Conservation (phyloP, 2,888 invertebrate genomes). For the Alentia gelatinosa region DNA sequence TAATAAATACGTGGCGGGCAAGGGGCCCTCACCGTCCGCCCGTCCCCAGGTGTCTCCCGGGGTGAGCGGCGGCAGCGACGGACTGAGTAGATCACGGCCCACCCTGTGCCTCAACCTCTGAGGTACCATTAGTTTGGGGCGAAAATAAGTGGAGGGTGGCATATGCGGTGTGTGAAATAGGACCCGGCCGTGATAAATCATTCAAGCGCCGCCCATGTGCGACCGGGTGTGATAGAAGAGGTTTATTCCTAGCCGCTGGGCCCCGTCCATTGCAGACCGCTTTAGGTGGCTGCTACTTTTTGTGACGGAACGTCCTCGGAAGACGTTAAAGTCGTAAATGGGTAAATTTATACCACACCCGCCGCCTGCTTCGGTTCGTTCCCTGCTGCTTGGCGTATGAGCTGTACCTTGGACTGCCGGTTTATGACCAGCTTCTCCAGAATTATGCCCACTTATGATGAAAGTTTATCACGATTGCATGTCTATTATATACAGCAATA, state of each 20-base stretch:
- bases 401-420: too few species aligned
- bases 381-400: too few species aligned
- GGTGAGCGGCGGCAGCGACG: not conserved
- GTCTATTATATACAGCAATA: too few species aligned
- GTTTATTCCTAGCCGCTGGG: not conserved
- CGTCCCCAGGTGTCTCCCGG: not conserved
- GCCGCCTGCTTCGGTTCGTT: too few species aligned
- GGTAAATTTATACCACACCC: too few species aligned
- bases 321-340: too few species aligned
- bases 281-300: not conserved
- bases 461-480: too few species aligned
- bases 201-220: not conserved
- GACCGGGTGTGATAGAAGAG: not conserved
- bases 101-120: not conserved
- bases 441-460: too few species aligned
- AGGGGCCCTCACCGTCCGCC: not conserved
- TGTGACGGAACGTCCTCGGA: too few species aligned
- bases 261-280: not conserved
- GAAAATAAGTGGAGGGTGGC: not conserved
- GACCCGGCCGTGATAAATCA: not conserved
- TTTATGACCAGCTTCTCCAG: too few species aligned
- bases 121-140: not conserved
- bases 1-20: not conserved
- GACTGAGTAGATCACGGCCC: not conserved
- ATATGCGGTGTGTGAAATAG: not conserved